Base-by-base conservation (phyloP, 2,113 vertebrate species). In the Psammodynastes pulverulentus region DNA sequence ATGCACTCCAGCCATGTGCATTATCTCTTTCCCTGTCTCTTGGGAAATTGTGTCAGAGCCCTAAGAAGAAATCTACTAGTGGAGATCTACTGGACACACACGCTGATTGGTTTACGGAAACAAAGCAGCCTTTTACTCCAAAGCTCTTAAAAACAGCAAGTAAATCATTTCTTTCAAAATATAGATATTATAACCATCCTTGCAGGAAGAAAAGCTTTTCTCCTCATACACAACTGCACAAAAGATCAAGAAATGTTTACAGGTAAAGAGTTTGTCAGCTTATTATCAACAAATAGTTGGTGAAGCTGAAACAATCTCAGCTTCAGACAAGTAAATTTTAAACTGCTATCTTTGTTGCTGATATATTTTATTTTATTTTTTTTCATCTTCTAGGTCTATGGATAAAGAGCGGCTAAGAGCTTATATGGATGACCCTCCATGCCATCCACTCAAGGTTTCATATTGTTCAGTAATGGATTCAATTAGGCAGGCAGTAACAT, bases 1-100 rank as follows among this genome's bases (percentile, higher is more conserved):
- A 24, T 23, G 49, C 7, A n/a, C 3, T 8, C 7, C 84, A 84
- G 58, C 53, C 53, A 45, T 21, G 46, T 52, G 3, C 84, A 89
- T 46, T 62, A 39, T 89, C 86, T 9, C 3, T 89, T 13, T 88
- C 8, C 5, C 84, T 79, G 26, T n/a, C 89, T 43, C 29, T 0
- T 5, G 96, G 91, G 56, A 94, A 91, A 17, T 9, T 48, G 3
- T 93, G 91, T 93, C 93, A 93, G 86, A 94, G 79, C 8, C 88
- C 92, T 29, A 34, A 48, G 84, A 95, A 91, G 84, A 95, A 96
- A 92, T 89, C 45, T 45, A 86, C 9, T 17, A 93, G 56, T 58
- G 92, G 54, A 29, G 90, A 97, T 29, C 87, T 97, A 54, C 95
- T 97, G 85, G 92, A 96, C n/a, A 97, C 93, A 93, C 94, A 97